A percentile compares a stretch with the other conserved stretches of the same genome.
Conservation (phyloP, 2,888 invertebrate species). For the Standfussiana lucernea region DNA sequence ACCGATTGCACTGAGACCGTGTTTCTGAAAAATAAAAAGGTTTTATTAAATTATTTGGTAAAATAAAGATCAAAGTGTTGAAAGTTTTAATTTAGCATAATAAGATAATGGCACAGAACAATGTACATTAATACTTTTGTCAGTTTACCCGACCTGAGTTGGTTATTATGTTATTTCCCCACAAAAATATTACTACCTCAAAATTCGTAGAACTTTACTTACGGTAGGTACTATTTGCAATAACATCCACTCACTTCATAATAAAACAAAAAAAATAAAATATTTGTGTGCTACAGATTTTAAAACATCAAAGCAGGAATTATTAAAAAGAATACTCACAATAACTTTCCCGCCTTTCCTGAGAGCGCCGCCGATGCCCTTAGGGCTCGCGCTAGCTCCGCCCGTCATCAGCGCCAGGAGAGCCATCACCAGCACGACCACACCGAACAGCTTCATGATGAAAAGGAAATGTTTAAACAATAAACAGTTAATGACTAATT, state of each 20-base stretch:
- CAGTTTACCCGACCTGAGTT: neutral
- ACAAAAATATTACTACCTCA: neutral
- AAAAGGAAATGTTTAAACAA: neutral
- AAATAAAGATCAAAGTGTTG: neutral
- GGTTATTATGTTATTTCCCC: neutral
- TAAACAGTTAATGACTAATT: neutral
- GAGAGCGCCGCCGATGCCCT: slow-evolving; percentile 55
- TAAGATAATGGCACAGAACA: neutral
- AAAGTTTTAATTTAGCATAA: neutral
- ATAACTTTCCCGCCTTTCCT: slow-evolving; percentile 69
- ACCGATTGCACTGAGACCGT: slow-evolving; percentile 69
- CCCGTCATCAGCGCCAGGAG: slow-evolving; percentile 48
- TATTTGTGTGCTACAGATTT: neutral
- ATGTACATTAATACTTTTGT: neutral
- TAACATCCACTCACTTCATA: neutral
- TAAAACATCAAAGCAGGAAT: accelerated
- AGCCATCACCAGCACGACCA: slow-evolving; percentile 46
- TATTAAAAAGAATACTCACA: slow-evolving; percentile 54
- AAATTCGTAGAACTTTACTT: neutral
- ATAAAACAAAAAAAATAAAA: too few relatives aligned
- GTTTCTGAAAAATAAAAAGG: slow-evolving; percentile 40
- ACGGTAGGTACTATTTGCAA: neutral
- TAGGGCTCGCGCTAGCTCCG: slow-evolving; percentile 47
- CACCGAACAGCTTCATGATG: slow-evolving; percentile 54
- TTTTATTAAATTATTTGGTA: neutral